Evolutionary conservation across 2,888 invertebrate species (phyloP), one percentile per base, ranked within the genome.

Genomic region (Zonitis immaculata): DNA sequence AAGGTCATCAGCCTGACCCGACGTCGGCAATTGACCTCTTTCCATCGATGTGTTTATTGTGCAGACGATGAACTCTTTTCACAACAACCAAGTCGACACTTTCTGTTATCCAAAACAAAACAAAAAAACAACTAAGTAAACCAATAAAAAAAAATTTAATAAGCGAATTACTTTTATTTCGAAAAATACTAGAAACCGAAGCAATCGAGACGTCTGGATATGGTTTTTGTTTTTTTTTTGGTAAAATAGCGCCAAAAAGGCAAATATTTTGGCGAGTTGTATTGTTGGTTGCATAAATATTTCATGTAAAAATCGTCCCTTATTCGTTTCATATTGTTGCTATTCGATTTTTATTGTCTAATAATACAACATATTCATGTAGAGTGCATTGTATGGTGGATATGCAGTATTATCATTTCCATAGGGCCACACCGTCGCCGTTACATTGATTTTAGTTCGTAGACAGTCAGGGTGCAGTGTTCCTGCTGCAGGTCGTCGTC

Each of bases 401-500:
- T 35, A 35, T 35, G 35, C 18, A 18, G 35, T 16, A 18, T 39
- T 39, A 39, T 39, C 80, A 80, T 80, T 78, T 79, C 76, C 80
- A 78, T 77, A 78, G 77, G 76, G 78, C 77, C 69, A 48, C 55
- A 54, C 53, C 66, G 63, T 63, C 65, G 63, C 63, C 67, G 68
- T 60, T 67, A 66, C 68, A 70, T 68, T 70, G 78, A 79, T 79
- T 77, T 77, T 78, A 78, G 78, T 78, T 79, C 78, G 78, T 20
- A 79, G 73, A 73, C 71, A 63, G 71, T 70, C 76, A 73, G 75
- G 75, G 75, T 73, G 75, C 63, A 64, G 51, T 57, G 71, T 72
- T 72, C 70, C 73, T 61, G 64, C 62, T 66, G 66, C 67, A 69
- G 73, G 72, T 73, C 73, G 71, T 67, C 72, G 71, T 61, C 71